Evolutionary conservation across 2,888 invertebrate genomes (phyloP).

Genomic region (Melanargia galathea): DNA sequence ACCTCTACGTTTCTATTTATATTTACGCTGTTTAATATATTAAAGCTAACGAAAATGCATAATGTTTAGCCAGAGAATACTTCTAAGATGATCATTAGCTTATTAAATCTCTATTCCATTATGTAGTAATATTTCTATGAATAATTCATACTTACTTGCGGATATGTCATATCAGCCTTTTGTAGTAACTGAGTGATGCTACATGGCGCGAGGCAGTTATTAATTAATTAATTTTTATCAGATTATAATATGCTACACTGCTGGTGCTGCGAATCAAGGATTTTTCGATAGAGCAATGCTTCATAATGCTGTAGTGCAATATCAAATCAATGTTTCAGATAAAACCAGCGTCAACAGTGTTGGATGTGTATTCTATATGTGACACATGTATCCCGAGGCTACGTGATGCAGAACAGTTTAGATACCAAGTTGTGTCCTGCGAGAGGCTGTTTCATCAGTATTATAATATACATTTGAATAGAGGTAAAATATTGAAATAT

Average conservation of each 20-base stretch:
- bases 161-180: too few species aligned
- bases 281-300: too few species aligned
- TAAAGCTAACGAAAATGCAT: background rate
- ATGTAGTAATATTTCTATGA: background rate
- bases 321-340: too few species aligned
- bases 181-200: too few species aligned
- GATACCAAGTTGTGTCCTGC: slow-evolving; percentile 58
- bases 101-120: background rate
- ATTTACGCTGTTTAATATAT: background rate
- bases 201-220: too few species aligned
- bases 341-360: slow-evolving; percentile 38
- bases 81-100: background rate
- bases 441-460: slow-evolving; percentile 53
- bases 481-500: slow-evolving; percentile 25
- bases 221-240: too few species aligned
- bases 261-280: too few species aligned
- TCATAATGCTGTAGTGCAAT: too few species aligned
- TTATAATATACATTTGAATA: slow-evolving; percentile 35
- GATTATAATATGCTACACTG: too few species aligned
- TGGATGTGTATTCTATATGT: slow-evolving; percentile 55
- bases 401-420: slow-evolving; percentile 55
- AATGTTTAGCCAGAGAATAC: background rate
- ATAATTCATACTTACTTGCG: too few species aligned
- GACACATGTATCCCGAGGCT: slow-evolving; percentile 55
- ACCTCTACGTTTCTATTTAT: background rate